Percentiles rank a stretch among this genome's conserved stretches.
Evolutionary conservation across 1,140 invertebrate species (phyloP).

Genomic region (Galleria mellonella): DNA sequence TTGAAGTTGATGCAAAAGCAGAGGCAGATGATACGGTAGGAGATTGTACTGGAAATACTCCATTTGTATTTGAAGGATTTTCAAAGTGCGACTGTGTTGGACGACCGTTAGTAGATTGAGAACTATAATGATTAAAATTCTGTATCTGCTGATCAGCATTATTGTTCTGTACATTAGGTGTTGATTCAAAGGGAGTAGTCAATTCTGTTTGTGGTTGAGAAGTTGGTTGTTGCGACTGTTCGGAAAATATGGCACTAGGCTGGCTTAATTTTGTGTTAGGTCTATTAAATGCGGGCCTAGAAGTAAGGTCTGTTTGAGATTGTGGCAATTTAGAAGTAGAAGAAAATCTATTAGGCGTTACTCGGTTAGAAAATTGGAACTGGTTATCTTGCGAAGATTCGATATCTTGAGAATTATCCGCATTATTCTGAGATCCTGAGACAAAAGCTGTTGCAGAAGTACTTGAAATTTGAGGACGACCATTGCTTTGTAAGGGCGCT

Average conservation of each 20-base stretch:
- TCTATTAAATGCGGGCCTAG: neutral
- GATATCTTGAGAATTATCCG: neutral
- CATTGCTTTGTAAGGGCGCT: too few species aligned
- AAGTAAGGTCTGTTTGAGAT: too few species aligned
- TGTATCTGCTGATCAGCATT: neutral
- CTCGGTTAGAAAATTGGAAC: neutral
- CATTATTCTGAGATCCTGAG: neutral
- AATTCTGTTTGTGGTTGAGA: constrained; percentile 24
- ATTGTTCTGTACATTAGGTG: neutral
- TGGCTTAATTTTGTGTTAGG: neutral
- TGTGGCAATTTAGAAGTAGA: too few species aligned
- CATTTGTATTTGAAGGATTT: neutral
- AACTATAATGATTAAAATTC: neutral
- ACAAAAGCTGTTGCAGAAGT: neutral
- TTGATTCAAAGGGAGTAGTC: constrained; percentile 32
- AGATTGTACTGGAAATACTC: neutral
- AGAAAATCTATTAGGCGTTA: too few species aligned
- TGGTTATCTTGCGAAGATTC: neutral
- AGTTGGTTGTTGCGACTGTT: constrained; percentile 19
- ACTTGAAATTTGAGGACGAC: neutral
- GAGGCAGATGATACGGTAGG: neutral
- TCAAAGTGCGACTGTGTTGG: neutral
- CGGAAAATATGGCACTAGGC: neutral
- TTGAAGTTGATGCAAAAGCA: neutral
- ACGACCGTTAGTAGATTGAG: constrained; percentile 1